A percentile compares a stretch with the other conserved stretches of the same genome.
Conservation (phyloP, 2,113 vertebrate species). For the Forbesichthys agassizii region DNA sequence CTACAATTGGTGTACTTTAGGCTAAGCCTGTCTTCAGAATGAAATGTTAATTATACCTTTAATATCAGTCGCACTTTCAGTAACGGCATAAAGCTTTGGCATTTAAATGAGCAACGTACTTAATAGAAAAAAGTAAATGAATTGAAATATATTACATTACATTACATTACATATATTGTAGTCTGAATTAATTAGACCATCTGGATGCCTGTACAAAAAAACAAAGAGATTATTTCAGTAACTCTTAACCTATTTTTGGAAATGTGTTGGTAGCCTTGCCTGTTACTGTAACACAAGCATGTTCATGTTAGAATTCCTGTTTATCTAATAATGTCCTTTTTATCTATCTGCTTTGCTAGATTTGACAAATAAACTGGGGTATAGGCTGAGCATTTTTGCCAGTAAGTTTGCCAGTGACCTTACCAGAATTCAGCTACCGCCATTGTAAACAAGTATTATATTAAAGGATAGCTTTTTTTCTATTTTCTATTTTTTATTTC, state of each 20-base stretch:
- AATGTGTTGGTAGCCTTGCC: slow-evolving; percentile 32
- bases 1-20: neutral
- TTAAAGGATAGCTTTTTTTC: neutral
- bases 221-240: neutral
- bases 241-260: slow-evolving; percentile 21
- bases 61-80: neutral
- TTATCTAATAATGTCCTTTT: slow-evolving; percentile 4
- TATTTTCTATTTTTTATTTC: neutral
- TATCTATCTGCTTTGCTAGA: neutral
- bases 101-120: neutral
- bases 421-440: too few species aligned
- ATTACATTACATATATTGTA: too few species aligned
- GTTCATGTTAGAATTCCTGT: slow-evolving; percentile 22
- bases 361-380: slow-evolving; percentile 1
- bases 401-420: too few species aligned
- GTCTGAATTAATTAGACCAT: too few species aligned
- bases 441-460: too few species aligned
- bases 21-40: neutral
- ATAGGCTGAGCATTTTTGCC: neutral
- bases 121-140: too few species aligned
- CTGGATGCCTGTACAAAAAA: too few species aligned
- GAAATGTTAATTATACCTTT: neutral
- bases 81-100: neutral
- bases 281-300: neutral
- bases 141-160: too few species aligned